Evolutionary conservation across 2,888 invertebrate species (phyloP), one percentile per base, ranked within the genome.

Genomic region (Morpho helenor): DNA sequence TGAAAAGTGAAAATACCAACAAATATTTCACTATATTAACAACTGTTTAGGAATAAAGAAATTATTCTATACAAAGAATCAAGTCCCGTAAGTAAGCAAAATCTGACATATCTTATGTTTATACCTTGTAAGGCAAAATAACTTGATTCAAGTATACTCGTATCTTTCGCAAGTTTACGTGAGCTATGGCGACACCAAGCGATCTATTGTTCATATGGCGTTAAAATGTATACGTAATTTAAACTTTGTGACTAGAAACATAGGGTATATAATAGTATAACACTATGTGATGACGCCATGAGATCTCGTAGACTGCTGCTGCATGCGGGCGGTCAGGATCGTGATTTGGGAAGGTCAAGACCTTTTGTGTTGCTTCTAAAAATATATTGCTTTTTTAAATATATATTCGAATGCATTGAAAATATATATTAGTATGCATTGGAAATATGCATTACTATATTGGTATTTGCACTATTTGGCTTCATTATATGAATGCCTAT

Each of bases 151-250:
- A 10, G 23, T 46, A 72, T 69, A 73, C 74, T 16, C 16, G 16
- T 16, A 16, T 16, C 80, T 88, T 86, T 87, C 84, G 84, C 80
- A 85, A 87, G 78, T 80, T 78, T 77, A 85, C 87, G 87, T 87
- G 84, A 80, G 80, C 69, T 70, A 68, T 71, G 68, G 69, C 74
- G 83, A 83, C 84, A 84, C 84, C 84, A 82, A 85, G 72, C 72
- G 74, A 74, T 79, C 80, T 82, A 86, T 86, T 87, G 84, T 87
- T 67, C 49, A 48, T 60, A 51, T 56, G 54, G 61, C 54, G 50
- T 44, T 45, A 5, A 31, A 31, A 47, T 49, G 43, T 43, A 9
- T 54, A 16, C 9, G 31, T 50, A 59, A 56, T 16, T 54, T 47
- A 49, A 46, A 54, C 57, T 43, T 55, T 64, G 63, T 56, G 4